These are phyloP conservation scores for Probosciger aterrimus DNA, from an alignment of 2,113 vertebrate genomes.

Conservation along the genomic window DNA sequence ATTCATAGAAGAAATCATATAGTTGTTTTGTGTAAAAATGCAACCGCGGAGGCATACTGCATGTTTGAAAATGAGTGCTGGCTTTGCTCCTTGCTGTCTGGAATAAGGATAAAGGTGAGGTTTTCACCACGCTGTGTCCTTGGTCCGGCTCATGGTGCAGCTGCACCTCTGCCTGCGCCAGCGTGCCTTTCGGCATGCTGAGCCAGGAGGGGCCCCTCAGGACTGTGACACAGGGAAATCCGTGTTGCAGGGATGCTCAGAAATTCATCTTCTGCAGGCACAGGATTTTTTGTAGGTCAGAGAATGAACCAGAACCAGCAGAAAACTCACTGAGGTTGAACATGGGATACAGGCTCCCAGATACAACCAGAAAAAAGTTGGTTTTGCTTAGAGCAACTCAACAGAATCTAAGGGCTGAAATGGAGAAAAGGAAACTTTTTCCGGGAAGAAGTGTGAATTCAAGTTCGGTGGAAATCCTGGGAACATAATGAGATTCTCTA, in stretches of 20 bases:
- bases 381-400: background rate
- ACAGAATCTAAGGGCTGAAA: background rate
- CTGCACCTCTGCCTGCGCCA: background rate
- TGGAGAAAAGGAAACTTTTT: background rate
- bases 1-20: background rate
- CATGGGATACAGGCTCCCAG: background rate
- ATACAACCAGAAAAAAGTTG: background rate
- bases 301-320: background rate
- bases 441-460: background rate
- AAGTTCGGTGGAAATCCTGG: background rate
- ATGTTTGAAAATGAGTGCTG: background rate
- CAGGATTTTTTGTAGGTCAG: background rate
- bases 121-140: rapidly evolving
- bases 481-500: background rate
- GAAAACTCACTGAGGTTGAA: background rate
- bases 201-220: background rate
- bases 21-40: background rate
- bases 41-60: background rate
- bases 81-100: background rate
- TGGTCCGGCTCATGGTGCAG: rapidly evolving
- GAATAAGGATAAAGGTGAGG: background rate
- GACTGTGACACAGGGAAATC: background rate
- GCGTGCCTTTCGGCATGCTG: rapidly evolving
- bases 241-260: background rate
- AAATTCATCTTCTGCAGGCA: background rate